Evolutionary conservation across 1,140 invertebrate species (phyloP).

Genomic region (Periplaneta americana): DNA sequence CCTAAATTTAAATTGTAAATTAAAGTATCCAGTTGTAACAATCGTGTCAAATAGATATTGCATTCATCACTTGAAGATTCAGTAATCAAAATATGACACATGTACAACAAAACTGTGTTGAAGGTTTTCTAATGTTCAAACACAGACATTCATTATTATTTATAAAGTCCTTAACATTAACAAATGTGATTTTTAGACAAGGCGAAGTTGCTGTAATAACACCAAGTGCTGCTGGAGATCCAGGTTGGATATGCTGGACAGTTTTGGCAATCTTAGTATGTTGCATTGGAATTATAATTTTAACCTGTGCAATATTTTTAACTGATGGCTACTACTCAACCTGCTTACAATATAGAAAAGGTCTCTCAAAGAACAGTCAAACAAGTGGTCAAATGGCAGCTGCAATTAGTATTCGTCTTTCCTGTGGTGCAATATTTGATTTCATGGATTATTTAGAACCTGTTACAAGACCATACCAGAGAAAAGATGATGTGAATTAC

Average conservation of each 20-base stretch:
- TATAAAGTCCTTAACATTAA: too few species aligned
- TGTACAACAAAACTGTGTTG: too few species aligned
- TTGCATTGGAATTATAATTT: slow-evolving; percentile 46
- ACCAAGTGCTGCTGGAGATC: neutral
- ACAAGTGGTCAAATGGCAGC: slow-evolving; percentile 32
- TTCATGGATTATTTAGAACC: slow-evolving; percentile 68
- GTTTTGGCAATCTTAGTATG: slow-evolving; percentile 44
- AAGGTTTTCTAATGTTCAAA: too few species aligned
- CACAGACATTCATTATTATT: too few species aligned
- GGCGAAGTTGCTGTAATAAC: neutral
- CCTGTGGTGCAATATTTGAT: slow-evolving; percentile 60
- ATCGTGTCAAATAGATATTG: too few species aligned
- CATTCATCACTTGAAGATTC: too few species aligned
- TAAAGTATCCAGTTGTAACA: too few species aligned
- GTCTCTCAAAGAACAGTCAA: slow-evolving; percentile 40
- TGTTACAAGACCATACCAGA: slow-evolving; percentile 5
- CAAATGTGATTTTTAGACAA: neutral
- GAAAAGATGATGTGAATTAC: slow-evolving; percentile 4
- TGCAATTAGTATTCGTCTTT: slow-evolving; percentile 54
- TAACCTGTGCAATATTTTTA: slow-evolving; percentile 52
- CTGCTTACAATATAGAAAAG: slow-evolving; percentile 56
- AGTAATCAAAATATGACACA: too few species aligned
- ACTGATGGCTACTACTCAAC: slow-evolving; percentile 61
- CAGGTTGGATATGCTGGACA: slow-evolving; percentile 21
- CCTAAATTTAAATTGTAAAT: too few species aligned